Conservation (phyloP, 2,113 vertebrate genomes). For the Ctenodactylus gundi region DNA sequence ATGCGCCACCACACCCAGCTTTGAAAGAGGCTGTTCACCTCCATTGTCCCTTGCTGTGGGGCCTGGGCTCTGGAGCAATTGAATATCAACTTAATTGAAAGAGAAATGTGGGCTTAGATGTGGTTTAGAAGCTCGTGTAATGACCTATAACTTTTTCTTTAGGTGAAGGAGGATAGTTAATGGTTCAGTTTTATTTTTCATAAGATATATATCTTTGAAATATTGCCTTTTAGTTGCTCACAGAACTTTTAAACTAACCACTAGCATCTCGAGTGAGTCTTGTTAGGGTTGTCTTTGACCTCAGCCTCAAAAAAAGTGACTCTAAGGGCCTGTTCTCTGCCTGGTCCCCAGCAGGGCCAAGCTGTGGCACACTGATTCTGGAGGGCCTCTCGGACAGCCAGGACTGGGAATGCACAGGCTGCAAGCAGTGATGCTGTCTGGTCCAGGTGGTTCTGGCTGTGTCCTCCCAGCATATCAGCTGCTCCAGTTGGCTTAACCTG, state of each 20-base stretch:
- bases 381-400: background rate
- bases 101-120: background rate
- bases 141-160: background rate
- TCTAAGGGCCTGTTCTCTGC: background rate
- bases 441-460: background rate
- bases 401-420: background rate
- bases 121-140: background rate
- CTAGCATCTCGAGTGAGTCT: background rate
- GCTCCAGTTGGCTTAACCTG: background rate
- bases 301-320: background rate
- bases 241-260: background rate
- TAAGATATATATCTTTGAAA: background rate
- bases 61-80: background rate
- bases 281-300: background rate
- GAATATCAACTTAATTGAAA: background rate
- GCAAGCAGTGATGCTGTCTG: background rate
- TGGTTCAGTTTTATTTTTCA: background rate
- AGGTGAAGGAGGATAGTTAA: background rate
- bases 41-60: background rate
- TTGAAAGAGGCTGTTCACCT: fast-evolving
- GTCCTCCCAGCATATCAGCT: fast-evolving
- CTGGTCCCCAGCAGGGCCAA: background rate
- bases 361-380: background rate
- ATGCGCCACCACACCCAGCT: too few species aligned
- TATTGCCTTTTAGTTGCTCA: background rate